Evolutionary conservation across 2,797 vertebrate genomes (phyloP).

Genomic region (Enteromius treurensis): DNA sequence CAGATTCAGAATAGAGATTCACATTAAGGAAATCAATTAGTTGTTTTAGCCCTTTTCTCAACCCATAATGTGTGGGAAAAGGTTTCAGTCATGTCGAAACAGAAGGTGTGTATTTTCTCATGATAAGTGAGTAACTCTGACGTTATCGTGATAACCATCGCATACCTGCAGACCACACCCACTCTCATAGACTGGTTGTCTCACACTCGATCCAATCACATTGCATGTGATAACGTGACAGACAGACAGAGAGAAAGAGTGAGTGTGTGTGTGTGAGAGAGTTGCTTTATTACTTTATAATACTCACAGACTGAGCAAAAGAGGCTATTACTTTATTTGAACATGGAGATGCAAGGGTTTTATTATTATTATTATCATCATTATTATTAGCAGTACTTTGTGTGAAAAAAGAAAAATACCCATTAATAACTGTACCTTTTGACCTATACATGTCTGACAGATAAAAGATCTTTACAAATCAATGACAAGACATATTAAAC

Average conservation of each 20-base stretch:
- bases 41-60: neutral
- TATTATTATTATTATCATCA: neutral
- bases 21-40: neutral
- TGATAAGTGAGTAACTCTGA: slow-evolving; percentile 19
- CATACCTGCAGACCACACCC: slow-evolving; percentile 47
- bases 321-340: neutral
- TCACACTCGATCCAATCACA: slow-evolving; percentile 22
- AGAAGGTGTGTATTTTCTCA: slow-evolving; percentile 22
- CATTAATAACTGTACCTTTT: neutral
- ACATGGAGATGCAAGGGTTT: neutral
- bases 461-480: neutral
- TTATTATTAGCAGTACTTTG: neutral
- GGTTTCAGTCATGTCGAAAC: slow-evolving; percentile 26
- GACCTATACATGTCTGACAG: neutral
- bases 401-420: neutral
- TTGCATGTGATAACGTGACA: slow-evolving; percentile 4
- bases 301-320: neutral
- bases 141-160: slow-evolving; percentile 28
- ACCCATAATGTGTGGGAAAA: slow-evolving; percentile 25
- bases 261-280: neutral
- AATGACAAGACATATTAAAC: neutral
- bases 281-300: neutral
- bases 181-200: slow-evolving; percentile 15
- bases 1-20: neutral
- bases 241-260: neutral